Evolutionary conservation across 2,888 invertebrate species (phyloP).

Genomic region (Aspidiotus rigidus): DNA sequence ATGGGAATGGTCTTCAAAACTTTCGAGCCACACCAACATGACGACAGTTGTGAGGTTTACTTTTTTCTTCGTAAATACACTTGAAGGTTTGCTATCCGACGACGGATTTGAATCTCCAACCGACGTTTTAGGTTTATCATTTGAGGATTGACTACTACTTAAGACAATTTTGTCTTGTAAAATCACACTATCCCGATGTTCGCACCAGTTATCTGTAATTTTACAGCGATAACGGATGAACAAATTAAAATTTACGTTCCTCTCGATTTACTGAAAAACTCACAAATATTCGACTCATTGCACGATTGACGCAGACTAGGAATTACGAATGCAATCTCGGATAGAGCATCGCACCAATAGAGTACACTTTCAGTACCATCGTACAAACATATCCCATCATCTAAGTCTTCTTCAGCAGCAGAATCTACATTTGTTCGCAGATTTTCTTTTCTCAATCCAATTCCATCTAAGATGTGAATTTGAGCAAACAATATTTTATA

Average conservation of each 20-base stretch:
- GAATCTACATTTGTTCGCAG: background rate
- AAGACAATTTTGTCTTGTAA: no score
- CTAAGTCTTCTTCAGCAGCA: slow-evolving; percentile 35
- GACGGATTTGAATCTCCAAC: slow-evolving; percentile 33
- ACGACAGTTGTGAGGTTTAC: slow-evolving; percentile 58
- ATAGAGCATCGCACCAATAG: slow-evolving; percentile 91
- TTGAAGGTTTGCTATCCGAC: slow-evolving; percentile 21
- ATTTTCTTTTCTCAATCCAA: background rate
- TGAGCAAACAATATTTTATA: background rate
- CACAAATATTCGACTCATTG: no score
- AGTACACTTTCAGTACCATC: slow-evolving; percentile 77
- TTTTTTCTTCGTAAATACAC: slow-evolving; percentile 29
- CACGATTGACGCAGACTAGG: slow-evolving; percentile 47
- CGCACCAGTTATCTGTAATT: slow-evolving; percentile 21
- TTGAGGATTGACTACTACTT: background rate
- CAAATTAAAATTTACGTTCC: no score
- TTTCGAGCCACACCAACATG: slow-evolving; percentile 92
- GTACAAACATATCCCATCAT: slow-evolving; percentile 61
- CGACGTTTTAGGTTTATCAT: slow-evolving; percentile 26
- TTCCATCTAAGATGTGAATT: slow-evolving; percentile 3
- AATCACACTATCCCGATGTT: slow-evolving; percentile 16
- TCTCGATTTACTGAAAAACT: no score
- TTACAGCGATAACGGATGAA: no score
- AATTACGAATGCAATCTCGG: slow-evolving; percentile 91
- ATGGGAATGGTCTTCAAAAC: slow-evolving; percentile 81